These are phyloP conservation scores for Sipha maydis DNA, from an alignment of 2,888 invertebrate species.

Conservation along the genomic window DNA sequence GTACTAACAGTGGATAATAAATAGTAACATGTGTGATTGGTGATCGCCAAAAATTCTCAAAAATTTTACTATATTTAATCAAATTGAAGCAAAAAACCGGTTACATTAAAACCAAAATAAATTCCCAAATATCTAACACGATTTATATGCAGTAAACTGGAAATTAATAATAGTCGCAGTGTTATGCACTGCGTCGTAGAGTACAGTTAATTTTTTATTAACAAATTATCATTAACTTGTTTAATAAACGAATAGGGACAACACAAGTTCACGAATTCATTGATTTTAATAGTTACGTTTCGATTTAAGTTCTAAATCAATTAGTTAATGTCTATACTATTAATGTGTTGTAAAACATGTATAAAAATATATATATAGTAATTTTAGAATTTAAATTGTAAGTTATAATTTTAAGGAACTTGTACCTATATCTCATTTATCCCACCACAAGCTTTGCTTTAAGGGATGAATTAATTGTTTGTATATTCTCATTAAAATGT, in stretches of 20 bases:
- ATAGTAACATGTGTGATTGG: neutral
- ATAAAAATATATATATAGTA: too few species aligned
- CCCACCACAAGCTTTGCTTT: too few species aligned
- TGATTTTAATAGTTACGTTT: neutral
- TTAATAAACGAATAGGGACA: neutral
- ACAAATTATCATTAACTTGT: neutral
- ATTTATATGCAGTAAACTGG: neutral
- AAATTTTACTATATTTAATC: neutral
- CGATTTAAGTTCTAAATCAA: neutral
- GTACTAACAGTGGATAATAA: neutral
- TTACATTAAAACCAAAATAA: neutral
- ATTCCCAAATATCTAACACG: neutral
- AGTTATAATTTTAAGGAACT: too few species aligned
- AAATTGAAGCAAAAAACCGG: neutral
- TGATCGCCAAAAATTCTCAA: neutral
- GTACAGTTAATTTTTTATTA: neutral
- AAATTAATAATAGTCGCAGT: neutral
- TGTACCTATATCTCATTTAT: too few species aligned
- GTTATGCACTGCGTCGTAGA: neutral
- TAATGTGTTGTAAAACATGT: neutral
- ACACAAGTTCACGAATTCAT: neutral
- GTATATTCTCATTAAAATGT: too few species aligned
- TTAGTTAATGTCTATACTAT: neutral
- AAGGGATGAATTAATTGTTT: too few species aligned
- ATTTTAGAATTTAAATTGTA: too few species aligned